A percentile compares a stretch with the other conserved stretches of the same genome.
Conservation (phyloP, 2,113 vertebrate genomes). For the Tricholaema leucomelas region DNA sequence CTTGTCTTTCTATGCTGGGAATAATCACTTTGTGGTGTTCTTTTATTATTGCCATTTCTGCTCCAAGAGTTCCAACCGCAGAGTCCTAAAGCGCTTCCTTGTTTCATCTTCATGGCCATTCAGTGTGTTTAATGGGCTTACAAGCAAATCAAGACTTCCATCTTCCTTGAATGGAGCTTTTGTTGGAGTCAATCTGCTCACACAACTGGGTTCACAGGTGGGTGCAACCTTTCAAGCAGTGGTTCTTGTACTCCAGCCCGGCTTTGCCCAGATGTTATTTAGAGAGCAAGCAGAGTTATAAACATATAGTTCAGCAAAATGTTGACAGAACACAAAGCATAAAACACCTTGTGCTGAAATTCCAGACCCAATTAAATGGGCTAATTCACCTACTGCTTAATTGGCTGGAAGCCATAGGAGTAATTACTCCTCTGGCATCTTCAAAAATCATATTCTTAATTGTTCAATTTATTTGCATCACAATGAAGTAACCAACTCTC, state of each 20-base stretch:
- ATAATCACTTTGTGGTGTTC: constrained; percentile 56
- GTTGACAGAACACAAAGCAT: constrained; percentile 68
- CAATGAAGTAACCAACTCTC: constrained; percentile 67
- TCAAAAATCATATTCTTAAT: constrained; percentile 82
- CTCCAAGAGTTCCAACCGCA: constrained; percentile 35
- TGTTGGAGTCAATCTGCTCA: constrained; percentile 46
- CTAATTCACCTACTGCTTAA: constrained; percentile 78
- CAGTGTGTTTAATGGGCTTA: constrained; percentile 44
- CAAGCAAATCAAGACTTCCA: constrained; percentile 3
- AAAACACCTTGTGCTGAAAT: constrained; percentile 67
- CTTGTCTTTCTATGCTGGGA: constrained; percentile 45
- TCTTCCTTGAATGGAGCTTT: constrained; percentile 31
- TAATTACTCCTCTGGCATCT: constrained; percentile 77
- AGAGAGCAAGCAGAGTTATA: constrained; percentile 58
- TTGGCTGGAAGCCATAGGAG: constrained; percentile 76
- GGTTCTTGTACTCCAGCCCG: constrained; percentile 16
- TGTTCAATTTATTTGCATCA: constrained; percentile 80
- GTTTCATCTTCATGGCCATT: constrained; percentile 54
- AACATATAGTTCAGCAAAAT: constrained; percentile 57
- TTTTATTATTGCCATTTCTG: constrained; percentile 40
- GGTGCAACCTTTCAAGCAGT: constrained; percentile 37
- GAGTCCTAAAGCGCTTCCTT: constrained; percentile 61
- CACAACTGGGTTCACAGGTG: constrained; percentile 53
- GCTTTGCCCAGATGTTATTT: constrained; percentile 62
- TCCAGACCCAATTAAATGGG: constrained; percentile 74